These are phyloP conservation scores for Dasypogon diadema DNA, from an alignment of 2,888 invertebrate species.

Conservation along the genomic window DNA sequence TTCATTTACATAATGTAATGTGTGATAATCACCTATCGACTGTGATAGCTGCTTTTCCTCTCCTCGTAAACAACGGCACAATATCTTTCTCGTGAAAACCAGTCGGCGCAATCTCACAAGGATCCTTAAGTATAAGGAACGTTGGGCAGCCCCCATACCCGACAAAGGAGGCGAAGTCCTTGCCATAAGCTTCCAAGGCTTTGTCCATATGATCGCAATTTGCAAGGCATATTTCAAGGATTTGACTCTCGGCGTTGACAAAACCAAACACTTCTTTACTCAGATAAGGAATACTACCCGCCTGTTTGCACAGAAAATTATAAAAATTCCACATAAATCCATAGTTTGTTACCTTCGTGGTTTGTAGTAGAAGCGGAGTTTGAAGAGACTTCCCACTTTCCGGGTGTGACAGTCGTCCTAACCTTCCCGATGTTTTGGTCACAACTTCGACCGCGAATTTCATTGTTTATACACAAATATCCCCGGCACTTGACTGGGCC, in stretches of 20 bases:
- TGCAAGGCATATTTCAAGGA: slow-evolving; percentile 80
- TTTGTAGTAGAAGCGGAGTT: slow-evolving; percentile 81
- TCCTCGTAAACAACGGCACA: slow-evolving; percentile 82
- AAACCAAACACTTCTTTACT: slow-evolving; percentile 80
- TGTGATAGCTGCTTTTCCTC: slow-evolving; percentile 78
- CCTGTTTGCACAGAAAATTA: slow-evolving; percentile 73
- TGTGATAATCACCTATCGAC: slow-evolving; percentile 70
- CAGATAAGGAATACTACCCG: slow-evolving; percentile 86
- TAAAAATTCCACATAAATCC: slow-evolving; percentile 7
- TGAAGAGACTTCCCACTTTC: slow-evolving; percentile 72
- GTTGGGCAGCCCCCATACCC: slow-evolving; percentile 71
- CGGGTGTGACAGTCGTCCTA: slow-evolving; percentile 74
- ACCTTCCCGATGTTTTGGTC: slow-evolving; percentile 74
- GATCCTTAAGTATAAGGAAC: slow-evolving; percentile 71
- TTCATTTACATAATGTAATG: slow-evolving; percentile 48
- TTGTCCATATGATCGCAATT: slow-evolving; percentile 76
- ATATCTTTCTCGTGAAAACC: slow-evolving; percentile 80
- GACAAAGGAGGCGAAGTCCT: slow-evolving; percentile 78
- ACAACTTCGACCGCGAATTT: slow-evolving; percentile 76
- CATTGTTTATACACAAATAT: slow-evolving; percentile 70
- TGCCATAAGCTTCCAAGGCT: slow-evolving; percentile 74
- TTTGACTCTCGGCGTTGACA: slow-evolving; percentile 72
- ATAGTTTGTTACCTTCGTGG: slow-evolving; percentile 75
- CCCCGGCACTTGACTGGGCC: slow-evolving; percentile 40
- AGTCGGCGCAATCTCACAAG: slow-evolving; percentile 74